Evolutionary conservation across 1,140 invertebrate genomes (phyloP).

Genomic region (Drosophila chauvacae): DNA sequence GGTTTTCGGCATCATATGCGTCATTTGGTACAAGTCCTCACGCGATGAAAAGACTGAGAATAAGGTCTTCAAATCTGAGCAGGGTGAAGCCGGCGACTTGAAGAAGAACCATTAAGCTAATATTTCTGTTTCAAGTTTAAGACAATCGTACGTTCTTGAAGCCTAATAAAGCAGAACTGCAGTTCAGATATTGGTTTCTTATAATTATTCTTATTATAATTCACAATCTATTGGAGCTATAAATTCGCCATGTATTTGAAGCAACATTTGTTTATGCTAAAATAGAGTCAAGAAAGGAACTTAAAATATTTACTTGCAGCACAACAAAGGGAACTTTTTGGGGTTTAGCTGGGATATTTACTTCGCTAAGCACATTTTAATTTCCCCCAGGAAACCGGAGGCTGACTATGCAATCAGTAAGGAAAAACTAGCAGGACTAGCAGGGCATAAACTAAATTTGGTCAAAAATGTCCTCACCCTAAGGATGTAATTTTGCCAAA

Average conservation of each 20-base stretch:
- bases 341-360: constrained; percentile 21
- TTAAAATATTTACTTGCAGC: neutral
- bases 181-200: neutral
- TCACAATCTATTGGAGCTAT: neutral
- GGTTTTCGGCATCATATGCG: constrained; percentile 23
- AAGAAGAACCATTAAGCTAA: constrained; percentile 4
- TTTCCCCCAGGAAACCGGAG: constrained; percentile 67
- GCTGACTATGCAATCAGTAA: constrained; percentile 55
- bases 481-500: constrained; percentile 76
- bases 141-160: neutral
- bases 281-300: neutral
- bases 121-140: neutral
- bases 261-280: neutral
- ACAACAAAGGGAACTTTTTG: constrained; percentile 8
- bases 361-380: constrained; percentile 72
- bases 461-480: constrained; percentile 47
- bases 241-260: neutral
- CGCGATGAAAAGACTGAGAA: neutral
- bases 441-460: constrained; percentile 65
- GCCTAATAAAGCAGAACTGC: neutral
- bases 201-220: neutral
- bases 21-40: constrained; percentile 47
- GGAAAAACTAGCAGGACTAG: constrained; percentile 29
- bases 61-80: neutral
- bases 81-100: too few species aligned